Percentiles rank a stretch among this genome's conserved stretches.
phyloP scores from a whole-genome alignment of 2,797 vertebrate species.

The Menidia menidia region DNA sequence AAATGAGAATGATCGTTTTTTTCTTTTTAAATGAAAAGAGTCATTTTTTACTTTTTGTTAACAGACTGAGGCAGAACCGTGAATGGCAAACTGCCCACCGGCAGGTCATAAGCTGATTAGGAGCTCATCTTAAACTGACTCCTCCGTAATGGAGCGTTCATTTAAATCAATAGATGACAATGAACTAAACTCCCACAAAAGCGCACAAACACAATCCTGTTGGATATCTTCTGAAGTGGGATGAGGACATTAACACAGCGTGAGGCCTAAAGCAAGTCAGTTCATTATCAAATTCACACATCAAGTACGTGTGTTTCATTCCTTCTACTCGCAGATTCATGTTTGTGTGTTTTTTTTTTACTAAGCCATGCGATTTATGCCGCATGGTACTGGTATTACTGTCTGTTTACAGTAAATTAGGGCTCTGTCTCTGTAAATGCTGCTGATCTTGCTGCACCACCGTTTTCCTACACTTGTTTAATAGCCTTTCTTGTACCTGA shows the following conservation, averaged over 20 bases:
- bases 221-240: constrained; percentile 37
- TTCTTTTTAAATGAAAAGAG: constrained; percentile 14
- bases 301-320: constrained; percentile 26
- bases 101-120: constrained; percentile 48
- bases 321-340: constrained; percentile 10
- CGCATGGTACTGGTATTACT: constrained; percentile 8
- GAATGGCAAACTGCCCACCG: constrained; percentile 17
- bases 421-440: constrained; percentile 48
- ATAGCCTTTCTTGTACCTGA: constrained; percentile 43
- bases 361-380: constrained; percentile 43
- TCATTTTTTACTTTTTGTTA: background rate
- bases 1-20: constrained; percentile 41
- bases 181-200: constrained; percentile 16
- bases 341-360: constrained; percentile 23
- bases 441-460: constrained; percentile 42
- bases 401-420: constrained; percentile 61
- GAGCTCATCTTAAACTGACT: constrained; percentile 24
- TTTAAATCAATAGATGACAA: constrained; percentile 14
- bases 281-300: constrained; percentile 35
- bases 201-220: constrained; percentile 9
- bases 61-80: constrained; percentile 7
- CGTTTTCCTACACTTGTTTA: constrained; percentile 39
- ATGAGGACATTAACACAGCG: constrained; percentile 33
- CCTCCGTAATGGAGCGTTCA: constrained; percentile 10
- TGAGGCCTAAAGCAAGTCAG: constrained; percentile 23